phyloP scores from a whole-genome alignment of 2,113 vertebrate genomes.

The Salvator merianae region DNA sequence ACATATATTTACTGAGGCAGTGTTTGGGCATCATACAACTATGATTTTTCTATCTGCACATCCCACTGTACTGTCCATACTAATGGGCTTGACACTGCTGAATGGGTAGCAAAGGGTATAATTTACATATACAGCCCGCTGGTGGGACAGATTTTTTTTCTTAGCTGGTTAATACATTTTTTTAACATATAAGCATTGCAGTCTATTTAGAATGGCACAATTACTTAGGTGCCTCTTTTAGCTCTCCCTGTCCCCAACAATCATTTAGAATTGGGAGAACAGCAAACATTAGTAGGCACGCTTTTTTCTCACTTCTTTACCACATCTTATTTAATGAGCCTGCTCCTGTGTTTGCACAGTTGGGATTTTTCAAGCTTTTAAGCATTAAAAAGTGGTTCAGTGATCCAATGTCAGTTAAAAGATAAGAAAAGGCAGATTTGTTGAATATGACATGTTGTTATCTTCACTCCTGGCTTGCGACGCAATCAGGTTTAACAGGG shows the following conservation, averaged over 20 bases:
- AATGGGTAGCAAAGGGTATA: background rate
- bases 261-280: background rate
- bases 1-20: background rate
- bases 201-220: background rate
- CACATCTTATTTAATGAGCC: no score
- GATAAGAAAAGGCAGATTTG: background rate
- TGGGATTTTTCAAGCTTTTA: no score
- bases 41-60: background rate
- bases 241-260: background rate
- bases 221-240: background rate
- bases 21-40: slow-evolving; percentile 26
- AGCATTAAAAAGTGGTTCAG: no score
- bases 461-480: background rate
- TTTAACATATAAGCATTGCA: background rate
- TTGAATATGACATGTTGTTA: background rate
- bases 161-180: no score
- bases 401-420: background rate
- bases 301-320: background rate
- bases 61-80: background rate
- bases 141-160: background rate
- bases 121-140: background rate
- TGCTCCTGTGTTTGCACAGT: no score
- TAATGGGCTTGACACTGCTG: background rate
- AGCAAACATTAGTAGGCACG: background rate
- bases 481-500: background rate